Conservation (phyloP, 2,888 invertebrate genomes). For the Hymenopus coronatus region DNA sequence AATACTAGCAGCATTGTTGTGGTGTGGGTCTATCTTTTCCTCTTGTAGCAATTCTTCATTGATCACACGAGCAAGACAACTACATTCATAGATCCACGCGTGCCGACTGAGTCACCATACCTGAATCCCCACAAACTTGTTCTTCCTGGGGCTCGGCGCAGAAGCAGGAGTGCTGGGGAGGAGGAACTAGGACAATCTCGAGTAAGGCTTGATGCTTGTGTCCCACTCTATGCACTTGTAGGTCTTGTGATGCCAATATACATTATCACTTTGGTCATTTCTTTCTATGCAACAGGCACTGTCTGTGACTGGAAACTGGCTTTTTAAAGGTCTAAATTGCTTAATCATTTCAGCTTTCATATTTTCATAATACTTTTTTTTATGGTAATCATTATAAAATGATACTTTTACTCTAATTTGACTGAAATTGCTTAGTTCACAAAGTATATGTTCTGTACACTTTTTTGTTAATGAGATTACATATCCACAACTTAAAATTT, state of each 20-base stretch:
- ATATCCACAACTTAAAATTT: too few relatives aligned
- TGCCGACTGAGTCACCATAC: conserved; percentile 78
- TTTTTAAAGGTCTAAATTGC: too few relatives aligned
- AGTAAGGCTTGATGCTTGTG: conserved; percentile 11
- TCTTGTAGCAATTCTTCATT: conserved; percentile 76
- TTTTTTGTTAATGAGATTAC: too few relatives aligned
- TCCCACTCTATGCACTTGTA: neutral
- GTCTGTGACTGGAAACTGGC: too few relatives aligned
- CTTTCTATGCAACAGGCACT: too few relatives aligned
- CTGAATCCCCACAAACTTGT: conserved; percentile 50
- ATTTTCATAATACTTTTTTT: too few relatives aligned
- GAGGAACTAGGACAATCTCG: conserved; percentile 37
- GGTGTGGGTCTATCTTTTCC: conserved; percentile 25
- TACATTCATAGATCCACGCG: conserved; percentile 94
- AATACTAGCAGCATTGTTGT: neutral
- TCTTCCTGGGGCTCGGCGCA: conserved; percentile 42
- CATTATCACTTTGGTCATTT: too few relatives aligned
- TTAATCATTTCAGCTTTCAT: too few relatives aligned
- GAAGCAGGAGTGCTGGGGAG: conserved; percentile 43
- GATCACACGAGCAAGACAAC: conserved; percentile 92
- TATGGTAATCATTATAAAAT: too few relatives aligned
- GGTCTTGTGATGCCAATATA: neutral
- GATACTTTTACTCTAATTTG: too few relatives aligned
- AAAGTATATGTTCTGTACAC: too few relatives aligned
- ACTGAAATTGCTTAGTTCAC: too few relatives aligned